Conservation (phyloP, 2,113 vertebrate species). For the Cygnus buccinator region DNA sequence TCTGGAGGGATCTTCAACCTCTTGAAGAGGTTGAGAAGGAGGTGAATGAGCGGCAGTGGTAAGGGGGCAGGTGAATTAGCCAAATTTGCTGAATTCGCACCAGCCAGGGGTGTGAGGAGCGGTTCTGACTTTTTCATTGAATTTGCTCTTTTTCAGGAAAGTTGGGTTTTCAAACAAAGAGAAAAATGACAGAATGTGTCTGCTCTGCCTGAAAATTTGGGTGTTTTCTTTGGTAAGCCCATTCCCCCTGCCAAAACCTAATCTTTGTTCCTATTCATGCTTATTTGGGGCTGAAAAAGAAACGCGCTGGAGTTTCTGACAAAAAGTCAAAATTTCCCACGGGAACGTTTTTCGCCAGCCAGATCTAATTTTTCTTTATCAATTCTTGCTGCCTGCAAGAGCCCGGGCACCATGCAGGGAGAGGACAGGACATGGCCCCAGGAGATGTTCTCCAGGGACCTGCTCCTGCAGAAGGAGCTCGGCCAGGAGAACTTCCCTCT, state of each 20-base stretch:
- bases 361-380: slow-evolving; percentile 27
- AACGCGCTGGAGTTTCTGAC: slow-evolving; percentile 12
- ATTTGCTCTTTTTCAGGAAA: not conserved
- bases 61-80: not conserved
- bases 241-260: not conserved
- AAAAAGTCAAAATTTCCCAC: slow-evolving; percentile 65
- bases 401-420: accelerated
- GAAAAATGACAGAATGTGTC: not conserved
- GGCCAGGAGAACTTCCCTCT: not conserved
- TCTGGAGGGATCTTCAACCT: not conserved
- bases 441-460: not conserved
- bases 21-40: too few species aligned
- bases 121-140: not conserved
- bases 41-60: too few species aligned
- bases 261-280: slow-evolving; percentile 65
- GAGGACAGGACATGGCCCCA: not conserved
- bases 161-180: not conserved
- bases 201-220: slow-evolving; percentile 31
- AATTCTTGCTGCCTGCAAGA: not conserved
- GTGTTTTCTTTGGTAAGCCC: slow-evolving; percentile 15
- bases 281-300: slow-evolving; percentile 23
- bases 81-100: not conserved
- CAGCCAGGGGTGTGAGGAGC: not conserved
- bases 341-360: not conserved
- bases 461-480: not conserved